Evolutionary conservation across 2,888 invertebrate species (phyloP), one percentile per base, ranked within the genome.

Genomic region (Campopleginae sp.): DNA sequence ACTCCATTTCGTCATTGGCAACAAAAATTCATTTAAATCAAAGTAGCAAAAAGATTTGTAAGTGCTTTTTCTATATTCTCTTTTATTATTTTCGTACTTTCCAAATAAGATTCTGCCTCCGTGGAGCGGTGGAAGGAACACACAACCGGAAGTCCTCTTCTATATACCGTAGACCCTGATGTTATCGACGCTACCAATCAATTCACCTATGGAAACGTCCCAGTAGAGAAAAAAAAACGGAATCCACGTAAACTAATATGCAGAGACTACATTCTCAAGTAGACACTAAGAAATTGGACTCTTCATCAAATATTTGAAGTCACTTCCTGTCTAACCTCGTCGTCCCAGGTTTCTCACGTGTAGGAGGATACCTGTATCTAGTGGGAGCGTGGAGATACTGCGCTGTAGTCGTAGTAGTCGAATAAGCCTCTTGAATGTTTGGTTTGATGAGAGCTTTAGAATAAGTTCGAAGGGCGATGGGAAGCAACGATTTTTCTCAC

Each of bases 291-390:
- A 79, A 88, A 88, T 82, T 87, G 86, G 87, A 86, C 80, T 80
- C 85, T 88, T 74, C 76, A 84, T 85, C 86, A 90, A 91, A 91
- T 91, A 91, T 91, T 90, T 90, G 88, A 86, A 89, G 89, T 91
- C 91, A 91, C 89, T 91, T 91, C 91, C 91, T 89, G 91, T 88
- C 88, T 48, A 82, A 42, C 75, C 66, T 82, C 79, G 66, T 85
- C 79, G 51, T 80, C 23, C 46, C 42, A 38, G 38, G n/a, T 85
- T 86, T 87, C 85, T 86, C 85, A 84, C 84, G 82, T 82, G 54
- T 71, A 10, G 27, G 58, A 58, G 65, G 46, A 74, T 42, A 68
- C 63, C 38, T 46, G 46, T 54, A 54, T 70, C 46, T 70, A 70
- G 54, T 66, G 23, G 42, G 63, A 61, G 48, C 51, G 58, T 23